Conservation (phyloP, 64 coral and sea anemone species). For the Stylophora pistillata region DNA sequence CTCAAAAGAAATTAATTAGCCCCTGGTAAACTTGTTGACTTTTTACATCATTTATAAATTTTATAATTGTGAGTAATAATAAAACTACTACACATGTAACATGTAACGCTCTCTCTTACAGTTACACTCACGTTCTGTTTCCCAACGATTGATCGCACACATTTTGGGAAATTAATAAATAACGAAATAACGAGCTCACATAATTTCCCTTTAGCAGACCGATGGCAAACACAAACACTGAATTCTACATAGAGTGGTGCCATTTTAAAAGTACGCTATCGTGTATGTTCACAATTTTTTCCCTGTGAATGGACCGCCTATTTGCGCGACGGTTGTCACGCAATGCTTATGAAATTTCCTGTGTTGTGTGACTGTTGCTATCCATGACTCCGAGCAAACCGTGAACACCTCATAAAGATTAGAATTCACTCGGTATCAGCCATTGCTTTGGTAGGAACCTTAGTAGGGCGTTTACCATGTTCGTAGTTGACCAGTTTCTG, state of each 20-base stretch:
- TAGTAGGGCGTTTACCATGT: constrained; percentile 45
- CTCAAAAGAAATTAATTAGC: background rate
- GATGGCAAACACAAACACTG: too few relatives aligned
- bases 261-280: too few relatives aligned
- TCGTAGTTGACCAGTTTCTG: constrained; percentile 94
- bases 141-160: background rate
- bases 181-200: background rate
- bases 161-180: background rate
- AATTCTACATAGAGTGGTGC: too few relatives aligned
- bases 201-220: too few relatives aligned
- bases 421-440: constrained; percentile 5
- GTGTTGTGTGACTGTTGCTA: background rate
- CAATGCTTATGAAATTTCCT: background rate
- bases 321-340: too few relatives aligned
- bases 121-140: background rate
- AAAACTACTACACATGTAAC: background rate
- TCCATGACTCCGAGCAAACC: background rate
- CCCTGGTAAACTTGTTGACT: background rate
- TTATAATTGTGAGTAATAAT: background rate
- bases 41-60: background rate
- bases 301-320: too few relatives aligned
- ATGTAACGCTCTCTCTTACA: background rate
- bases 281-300: too few relatives aligned
- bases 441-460: constrained; percentile 7
- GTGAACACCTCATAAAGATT: background rate